phyloP scores from a whole-genome alignment of 1,140 invertebrate genomes.

The Akabosia matsudoensis region DNA sequence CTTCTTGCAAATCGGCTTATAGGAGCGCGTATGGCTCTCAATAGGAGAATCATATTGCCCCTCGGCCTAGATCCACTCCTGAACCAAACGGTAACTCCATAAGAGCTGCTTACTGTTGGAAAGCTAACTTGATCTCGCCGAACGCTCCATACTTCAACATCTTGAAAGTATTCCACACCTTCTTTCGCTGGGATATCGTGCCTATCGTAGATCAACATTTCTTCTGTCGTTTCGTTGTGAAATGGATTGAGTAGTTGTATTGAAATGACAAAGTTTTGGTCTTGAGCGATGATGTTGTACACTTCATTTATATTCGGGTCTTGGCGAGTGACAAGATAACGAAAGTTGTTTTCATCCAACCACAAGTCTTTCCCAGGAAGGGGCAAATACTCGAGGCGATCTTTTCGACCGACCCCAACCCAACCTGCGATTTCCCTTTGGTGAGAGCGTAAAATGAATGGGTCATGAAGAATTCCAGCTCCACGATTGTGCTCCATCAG shows the following conservation, averaged over 20 bases:
- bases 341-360: slow-evolving; percentile 68
- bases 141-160: slow-evolving; percentile 69
- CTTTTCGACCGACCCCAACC: slow-evolving; percentile 58
- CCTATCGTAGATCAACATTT: slow-evolving; percentile 69
- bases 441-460: slow-evolving; percentile 74
- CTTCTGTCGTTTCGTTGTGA: slow-evolving; percentile 78
- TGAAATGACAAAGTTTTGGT: slow-evolving; percentile 49
- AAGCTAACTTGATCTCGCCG: slow-evolving; percentile 78
- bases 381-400: slow-evolving; percentile 54
- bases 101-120: slow-evolving; percentile 79
- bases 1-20: slow-evolving; percentile 50
- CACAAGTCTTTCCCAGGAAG: slow-evolving; percentile 57
- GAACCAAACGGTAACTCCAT: slow-evolving; percentile 76
- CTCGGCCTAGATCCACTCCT: slow-evolving; percentile 71
- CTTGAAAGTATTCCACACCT: slow-evolving; percentile 53
- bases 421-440: slow-evolving; percentile 82
- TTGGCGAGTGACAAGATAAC: slow-evolving; percentile 66
- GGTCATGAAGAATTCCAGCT: slow-evolving; percentile 89
- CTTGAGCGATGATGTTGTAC: slow-evolving; percentile 41
- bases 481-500: slow-evolving; percentile 77
- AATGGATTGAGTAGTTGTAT: slow-evolving; percentile 83
- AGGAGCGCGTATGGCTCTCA: slow-evolving; percentile 63
- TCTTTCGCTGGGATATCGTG: slow-evolving; percentile 56
- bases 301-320: slow-evolving; percentile 38
- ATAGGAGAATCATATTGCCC: slow-evolving; percentile 75